Evolutionary conservation across 2,113 vertebrate genomes (phyloP).

Genomic region (Corythaeola cristata): DNA sequence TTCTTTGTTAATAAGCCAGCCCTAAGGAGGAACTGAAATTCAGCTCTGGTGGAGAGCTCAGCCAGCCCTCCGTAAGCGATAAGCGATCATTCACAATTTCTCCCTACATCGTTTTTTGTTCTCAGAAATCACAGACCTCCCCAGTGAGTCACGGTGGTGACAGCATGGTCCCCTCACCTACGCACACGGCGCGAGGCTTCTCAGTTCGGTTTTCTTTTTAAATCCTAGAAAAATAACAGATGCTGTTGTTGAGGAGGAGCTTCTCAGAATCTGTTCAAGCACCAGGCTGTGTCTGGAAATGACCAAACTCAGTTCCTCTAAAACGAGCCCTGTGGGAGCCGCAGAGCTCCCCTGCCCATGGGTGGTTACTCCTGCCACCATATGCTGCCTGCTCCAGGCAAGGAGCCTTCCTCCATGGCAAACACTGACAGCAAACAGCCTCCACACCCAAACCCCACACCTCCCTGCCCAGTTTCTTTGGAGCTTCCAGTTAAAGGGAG

Average conservation of each 20-base stretch:
- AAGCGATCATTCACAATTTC: background rate
- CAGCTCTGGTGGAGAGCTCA: background rate
- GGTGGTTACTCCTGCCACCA: background rate
- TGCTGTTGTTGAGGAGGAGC: constrained; percentile 14
- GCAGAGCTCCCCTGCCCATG: background rate
- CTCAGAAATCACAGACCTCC: background rate
- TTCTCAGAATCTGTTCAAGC: background rate
- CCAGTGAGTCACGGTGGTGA: background rate
- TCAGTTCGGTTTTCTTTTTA: background rate
- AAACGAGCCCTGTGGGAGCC: background rate
- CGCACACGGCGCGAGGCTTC: background rate
- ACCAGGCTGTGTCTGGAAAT: background rate
- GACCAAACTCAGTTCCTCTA: background rate
- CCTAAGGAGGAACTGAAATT: background rate
- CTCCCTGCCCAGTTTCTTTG: background rate
- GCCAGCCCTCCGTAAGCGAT: background rate
- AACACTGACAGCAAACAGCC: background rate
- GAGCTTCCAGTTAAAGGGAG: background rate
- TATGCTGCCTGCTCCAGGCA: accelerated
- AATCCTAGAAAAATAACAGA: constrained; percentile 55
- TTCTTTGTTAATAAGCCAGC: constrained; percentile 27
- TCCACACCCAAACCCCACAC: background rate
- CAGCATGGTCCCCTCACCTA: constrained; percentile 32
- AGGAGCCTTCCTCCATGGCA: background rate
- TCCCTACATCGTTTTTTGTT: background rate